Conservation (phyloP, 2,797 vertebrate genomes). For the Heliangelus exortis region DNA sequence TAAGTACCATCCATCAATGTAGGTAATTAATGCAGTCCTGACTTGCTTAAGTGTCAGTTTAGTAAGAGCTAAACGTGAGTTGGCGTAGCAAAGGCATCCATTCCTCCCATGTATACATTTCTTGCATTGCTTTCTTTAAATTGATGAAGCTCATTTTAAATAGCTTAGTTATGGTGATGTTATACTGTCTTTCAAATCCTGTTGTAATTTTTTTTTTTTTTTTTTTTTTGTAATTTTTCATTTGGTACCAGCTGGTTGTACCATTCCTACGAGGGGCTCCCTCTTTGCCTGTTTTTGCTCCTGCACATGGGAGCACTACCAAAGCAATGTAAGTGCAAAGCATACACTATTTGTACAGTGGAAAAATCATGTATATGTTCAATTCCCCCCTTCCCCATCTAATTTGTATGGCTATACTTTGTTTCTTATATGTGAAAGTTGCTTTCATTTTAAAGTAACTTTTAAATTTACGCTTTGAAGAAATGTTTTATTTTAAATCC, state of each 20-base stretch:
- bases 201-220: background rate
- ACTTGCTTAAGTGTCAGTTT: background rate
- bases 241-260: background rate
- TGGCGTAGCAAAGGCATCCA: background rate
- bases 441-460: background rate
- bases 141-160: background rate
- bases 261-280: background rate
- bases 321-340: background rate
- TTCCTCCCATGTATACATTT: fast-evolving
- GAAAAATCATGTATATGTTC: background rate
- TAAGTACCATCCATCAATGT: background rate
- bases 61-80: background rate
- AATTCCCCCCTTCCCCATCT: background rate
- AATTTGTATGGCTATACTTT: background rate
- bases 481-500: background rate
- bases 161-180: background rate
- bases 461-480: background rate
- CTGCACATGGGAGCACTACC: background rate
- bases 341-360: fast-evolving
- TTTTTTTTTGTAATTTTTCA: background rate
- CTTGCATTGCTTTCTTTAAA: background rate
- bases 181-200: background rate
- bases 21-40: background rate
- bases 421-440: background rate
- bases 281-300: background rate